phyloP scores from a whole-genome alignment of 1,140 invertebrate genomes.

The Venustaconcha ellipsiformis region DNA sequence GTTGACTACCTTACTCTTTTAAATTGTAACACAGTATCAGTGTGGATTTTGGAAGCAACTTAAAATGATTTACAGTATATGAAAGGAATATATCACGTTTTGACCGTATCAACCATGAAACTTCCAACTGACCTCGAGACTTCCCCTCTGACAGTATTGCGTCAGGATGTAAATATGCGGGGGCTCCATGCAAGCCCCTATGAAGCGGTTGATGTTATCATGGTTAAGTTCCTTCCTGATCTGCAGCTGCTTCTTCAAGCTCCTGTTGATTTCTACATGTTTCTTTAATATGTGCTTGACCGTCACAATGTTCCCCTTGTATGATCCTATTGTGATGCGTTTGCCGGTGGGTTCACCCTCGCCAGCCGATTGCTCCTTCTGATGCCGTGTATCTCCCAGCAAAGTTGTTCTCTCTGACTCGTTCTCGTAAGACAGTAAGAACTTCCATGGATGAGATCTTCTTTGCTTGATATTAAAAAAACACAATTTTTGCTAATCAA shows the following conservation, averaged over 20 bases:
- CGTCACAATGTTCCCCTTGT: constrained; percentile 58
- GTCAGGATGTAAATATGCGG: constrained; percentile 87
- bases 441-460: constrained; percentile 31
- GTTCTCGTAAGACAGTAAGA: constrained; percentile 25
- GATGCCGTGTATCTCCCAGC: constrained; percentile 30
- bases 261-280: constrained; percentile 89
- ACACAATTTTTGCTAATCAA: background rate
- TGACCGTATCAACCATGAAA: no score
- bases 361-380: constrained; percentile 13
- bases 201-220: constrained; percentile 96
- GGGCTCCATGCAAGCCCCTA: constrained; percentile 92
- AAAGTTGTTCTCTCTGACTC: constrained; percentile 35
- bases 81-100: no score
- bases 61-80: no score
- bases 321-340: constrained; percentile 86
- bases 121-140: constrained; percentile 65
- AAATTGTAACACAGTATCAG: no score
- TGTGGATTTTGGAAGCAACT: no score
- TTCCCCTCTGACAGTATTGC: constrained; percentile 90
- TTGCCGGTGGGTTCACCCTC: constrained; percentile 72
- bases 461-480: constrained; percentile 36
- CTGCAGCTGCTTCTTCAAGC: constrained; percentile 98
- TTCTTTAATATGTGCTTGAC: constrained; percentile 80
- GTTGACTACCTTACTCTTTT: no score
- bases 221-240: constrained; percentile 90